A percentile compares a stretch with the other conserved stretches of the same genome.
Evolutionary conservation across 2,113 vertebrate species (phyloP).

Genomic region (Hydrochoerus hydrochaeris): DNA sequence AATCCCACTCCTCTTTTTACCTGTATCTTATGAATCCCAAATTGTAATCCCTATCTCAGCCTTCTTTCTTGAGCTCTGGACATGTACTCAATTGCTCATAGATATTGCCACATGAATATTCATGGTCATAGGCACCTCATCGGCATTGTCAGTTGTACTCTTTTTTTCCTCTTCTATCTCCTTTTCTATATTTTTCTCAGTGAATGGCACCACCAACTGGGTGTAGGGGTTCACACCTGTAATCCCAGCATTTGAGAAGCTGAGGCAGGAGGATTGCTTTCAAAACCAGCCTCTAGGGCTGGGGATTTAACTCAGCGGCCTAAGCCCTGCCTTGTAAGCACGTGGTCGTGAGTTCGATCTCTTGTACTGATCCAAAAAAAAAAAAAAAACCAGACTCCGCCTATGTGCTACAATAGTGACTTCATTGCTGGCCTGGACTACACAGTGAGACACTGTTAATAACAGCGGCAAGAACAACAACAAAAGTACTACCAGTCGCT

Average conservation of each 20-base stretch:
- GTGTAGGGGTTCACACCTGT: background rate
- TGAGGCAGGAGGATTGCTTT: background rate
- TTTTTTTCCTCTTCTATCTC: background rate
- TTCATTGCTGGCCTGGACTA: background rate
- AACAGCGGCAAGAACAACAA: background rate
- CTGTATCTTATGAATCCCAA: background rate
- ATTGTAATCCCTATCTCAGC: background rate
- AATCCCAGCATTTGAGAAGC: background rate
- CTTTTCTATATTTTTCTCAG: background rate
- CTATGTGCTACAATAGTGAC: background rate
- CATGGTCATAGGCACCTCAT: background rate
- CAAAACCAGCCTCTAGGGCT: background rate
- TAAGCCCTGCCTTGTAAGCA: too few species aligned
- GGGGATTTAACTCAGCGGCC: too few species aligned
- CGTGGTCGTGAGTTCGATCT: too few species aligned
- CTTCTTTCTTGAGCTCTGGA: constrained; percentile 34
- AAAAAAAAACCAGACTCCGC: too few species aligned
- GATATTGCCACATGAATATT: constrained; percentile 1
- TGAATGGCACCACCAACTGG: background rate
- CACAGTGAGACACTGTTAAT: background rate
- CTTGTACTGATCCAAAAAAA: too few species aligned
- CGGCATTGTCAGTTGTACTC: background rate
- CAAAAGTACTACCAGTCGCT: background rate
- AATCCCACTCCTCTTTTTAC: background rate
- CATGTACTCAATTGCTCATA: background rate